These are phyloP conservation scores for Synaphobranchus kaupii DNA, from an alignment of 2,797 vertebrate species.

Conservation along the genomic window DNA sequence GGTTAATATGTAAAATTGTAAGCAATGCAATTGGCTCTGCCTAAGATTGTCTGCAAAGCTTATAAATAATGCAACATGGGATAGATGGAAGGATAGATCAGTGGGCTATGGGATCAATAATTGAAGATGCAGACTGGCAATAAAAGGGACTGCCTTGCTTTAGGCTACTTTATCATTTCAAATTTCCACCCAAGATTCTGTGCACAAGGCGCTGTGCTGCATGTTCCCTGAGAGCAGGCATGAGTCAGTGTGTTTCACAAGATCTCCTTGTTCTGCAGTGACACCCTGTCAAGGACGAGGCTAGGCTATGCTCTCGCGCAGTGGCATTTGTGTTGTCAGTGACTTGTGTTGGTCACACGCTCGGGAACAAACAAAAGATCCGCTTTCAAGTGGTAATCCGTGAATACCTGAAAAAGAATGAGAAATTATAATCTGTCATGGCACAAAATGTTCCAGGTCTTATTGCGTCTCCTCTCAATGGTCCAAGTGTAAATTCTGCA, in stretches of 20 bases:
- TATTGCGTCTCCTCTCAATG: neutral
- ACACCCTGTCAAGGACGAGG: neutral
- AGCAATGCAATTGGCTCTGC: neutral
- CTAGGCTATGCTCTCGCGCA: neutral
- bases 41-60: neutral
- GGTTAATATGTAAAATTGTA: neutral
- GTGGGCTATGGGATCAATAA: constrained; percentile 3
- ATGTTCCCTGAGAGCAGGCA: neutral
- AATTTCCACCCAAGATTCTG: neutral
- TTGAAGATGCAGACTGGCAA: neutral
- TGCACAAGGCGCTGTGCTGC: neutral
- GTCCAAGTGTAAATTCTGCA: neutral
- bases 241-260: neutral
- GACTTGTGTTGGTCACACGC: neutral
- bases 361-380: neutral
- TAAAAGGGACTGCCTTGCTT: neutral
- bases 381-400: neutral
- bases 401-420: neutral
- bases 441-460: neutral
- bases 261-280: neutral
- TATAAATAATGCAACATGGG: neutral
- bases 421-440: neutral
- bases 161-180: neutral
- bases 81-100: constrained; percentile 1
- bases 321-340: neutral